Evolutionary conservation across 1,140 invertebrate species (phyloP).

Genomic region (Bombus ignitus): DNA sequence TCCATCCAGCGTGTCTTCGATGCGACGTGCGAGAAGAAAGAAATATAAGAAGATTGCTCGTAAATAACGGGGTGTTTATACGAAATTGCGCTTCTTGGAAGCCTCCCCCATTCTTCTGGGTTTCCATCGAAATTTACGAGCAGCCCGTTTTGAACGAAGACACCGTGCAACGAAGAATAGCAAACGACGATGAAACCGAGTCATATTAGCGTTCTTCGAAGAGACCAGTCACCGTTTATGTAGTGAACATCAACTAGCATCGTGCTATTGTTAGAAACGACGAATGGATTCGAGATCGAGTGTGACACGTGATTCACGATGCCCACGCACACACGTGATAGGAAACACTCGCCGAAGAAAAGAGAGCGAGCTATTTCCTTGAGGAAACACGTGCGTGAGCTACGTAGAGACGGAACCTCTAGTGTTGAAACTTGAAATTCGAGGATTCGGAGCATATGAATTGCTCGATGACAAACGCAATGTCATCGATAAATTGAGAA

Average conservation of each 20-base stretch:
- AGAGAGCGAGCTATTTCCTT: background rate
- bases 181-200: background rate
- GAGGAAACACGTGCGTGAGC: background rate
- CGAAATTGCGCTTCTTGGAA: conserved; percentile 67
- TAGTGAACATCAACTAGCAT: conserved; percentile 46
- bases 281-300: conserved; percentile 58
- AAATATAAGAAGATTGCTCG: conserved; percentile 58
- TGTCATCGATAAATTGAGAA: background rate
- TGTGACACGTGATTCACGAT: conserved; percentile 60
- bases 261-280: conserved; percentile 58
- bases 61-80: conserved; percentile 70
- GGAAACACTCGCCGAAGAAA: background rate
- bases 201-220: conserved; percentile 66
- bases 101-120: conserved; percentile 54
- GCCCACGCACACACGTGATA: conserved; percentile 42
- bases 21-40: background rate
- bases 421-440: background rate
- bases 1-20: background rate
- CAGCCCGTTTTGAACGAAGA: conserved; percentile 44
- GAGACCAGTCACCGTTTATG: conserved; percentile 47
- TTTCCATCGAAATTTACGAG: conserved; percentile 67
- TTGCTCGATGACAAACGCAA: background rate
- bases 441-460: background rate
- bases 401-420: too few species aligned
- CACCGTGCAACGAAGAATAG: background rate